Evolutionary conservation across 1,140 invertebrate species (phyloP).

Genomic region (Drosophila takahashii): DNA sequence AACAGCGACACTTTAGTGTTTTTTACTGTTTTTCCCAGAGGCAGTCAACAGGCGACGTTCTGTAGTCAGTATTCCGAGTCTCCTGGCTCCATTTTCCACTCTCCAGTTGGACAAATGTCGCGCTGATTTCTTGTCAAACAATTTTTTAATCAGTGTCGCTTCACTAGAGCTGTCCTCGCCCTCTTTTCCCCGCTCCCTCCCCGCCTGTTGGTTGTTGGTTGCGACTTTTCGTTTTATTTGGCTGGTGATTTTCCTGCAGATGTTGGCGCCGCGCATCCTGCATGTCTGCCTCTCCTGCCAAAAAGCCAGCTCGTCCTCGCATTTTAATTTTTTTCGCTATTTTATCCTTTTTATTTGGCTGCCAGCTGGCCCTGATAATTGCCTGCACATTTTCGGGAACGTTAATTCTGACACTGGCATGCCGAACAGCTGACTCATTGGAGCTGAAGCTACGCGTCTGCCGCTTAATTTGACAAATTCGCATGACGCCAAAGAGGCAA

Average conservation of each 20-base stretch:
- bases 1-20: slow-evolving; percentile 70
- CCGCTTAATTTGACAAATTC: slow-evolving; percentile 81
- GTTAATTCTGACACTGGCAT: slow-evolving; percentile 70
- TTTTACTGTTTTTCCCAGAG: slow-evolving; percentile 16
- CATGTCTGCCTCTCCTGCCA: slow-evolving; percentile 23
- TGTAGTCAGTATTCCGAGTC: neutral
- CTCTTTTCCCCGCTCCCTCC: neutral
- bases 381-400: slow-evolving; percentile 69
- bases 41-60: slow-evolving; percentile 18
- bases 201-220: neutral
- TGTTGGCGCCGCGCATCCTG: slow-evolving; percentile 51
- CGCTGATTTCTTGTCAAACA: slow-evolving; percentile 83
- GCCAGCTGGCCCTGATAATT: slow-evolving; percentile 59
- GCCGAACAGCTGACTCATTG: slow-evolving; percentile 41
- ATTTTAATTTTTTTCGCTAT: slow-evolving; percentile 23
- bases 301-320: slow-evolving; percentile 24
- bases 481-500: slow-evolving; percentile 55
- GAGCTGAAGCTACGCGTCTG: slow-evolving; percentile 29
- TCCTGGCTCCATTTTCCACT: slow-evolving; percentile 11
- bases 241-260: slow-evolving; percentile 14
- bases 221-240: slow-evolving; percentile 70
- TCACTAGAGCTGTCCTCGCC: slow-evolving; percentile 59
- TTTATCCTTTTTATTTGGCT: neutral
- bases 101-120: slow-evolving; percentile 65
- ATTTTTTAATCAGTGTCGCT: slow-evolving; percentile 83